Evolutionary conservation across 2,888 invertebrate genomes (phyloP), one percentile per base, ranked within the genome.

Genomic region (Apamea epomidion): DNA sequence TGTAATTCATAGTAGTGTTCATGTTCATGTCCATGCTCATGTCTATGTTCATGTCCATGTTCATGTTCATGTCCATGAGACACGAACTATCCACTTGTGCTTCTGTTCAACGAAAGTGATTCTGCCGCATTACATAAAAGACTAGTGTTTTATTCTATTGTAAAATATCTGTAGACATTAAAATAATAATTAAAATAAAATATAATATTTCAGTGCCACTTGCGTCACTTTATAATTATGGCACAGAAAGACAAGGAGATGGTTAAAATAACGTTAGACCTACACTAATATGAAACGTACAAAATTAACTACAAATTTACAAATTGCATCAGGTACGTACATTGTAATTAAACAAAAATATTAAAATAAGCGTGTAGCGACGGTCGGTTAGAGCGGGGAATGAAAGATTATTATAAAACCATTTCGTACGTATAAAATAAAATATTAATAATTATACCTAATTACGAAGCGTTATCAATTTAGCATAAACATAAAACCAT

Each of bases 251-350:
- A 92, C 91, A 88, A 84, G 82, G 74, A 83, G 81, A 90, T 88
- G 84, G 90, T 90, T 90, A 90, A 92, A 91, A 90, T 89, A 91
- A 90, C 60, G 76, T 88, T 91, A 90, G 84, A 87, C 83, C 92
- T 92, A 90, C 80, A 92, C 87, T 87, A 85, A 90, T 87, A 91
- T 85, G 91, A 93, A 92, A 91, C 89, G 90, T 91, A 92, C 89
- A 93, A 94, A 94, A 95, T 93, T 92, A 95, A 94, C 94, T 94
- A 95, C 90, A 93, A 88, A 92, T 93, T 92, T 92, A 93, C 89
- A 93, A 92, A 92, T 92, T 93, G 93, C 92, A 92, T 96, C 95
- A 96, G 95, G 96, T 96, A 96, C 96, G 91, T 94, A 94, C 88
- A 93, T 93, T 93, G 92, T 93, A 90, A 91, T 90, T 90, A 90